Evolutionary conservation across 2,113 vertebrate species (phyloP).

Genomic region (Varanus salvator): DNA sequence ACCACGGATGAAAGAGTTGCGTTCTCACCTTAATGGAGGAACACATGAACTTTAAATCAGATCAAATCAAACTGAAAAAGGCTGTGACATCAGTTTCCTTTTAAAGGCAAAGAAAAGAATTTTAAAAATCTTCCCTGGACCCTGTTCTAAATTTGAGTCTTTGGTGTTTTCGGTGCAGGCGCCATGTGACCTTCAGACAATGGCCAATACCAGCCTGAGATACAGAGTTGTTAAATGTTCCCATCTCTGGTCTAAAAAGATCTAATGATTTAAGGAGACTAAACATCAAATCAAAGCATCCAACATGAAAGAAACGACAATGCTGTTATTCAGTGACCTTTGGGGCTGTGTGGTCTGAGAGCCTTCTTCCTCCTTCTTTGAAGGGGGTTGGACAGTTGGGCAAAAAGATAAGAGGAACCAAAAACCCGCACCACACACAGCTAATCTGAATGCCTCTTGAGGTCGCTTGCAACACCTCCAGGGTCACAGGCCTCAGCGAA

Average conservation of each 20-base stretch:
- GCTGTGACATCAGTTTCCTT: neutral
- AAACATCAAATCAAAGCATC: conserved; percentile 54
- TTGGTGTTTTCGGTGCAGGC: conserved; percentile 30
- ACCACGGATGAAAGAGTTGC: neutral
- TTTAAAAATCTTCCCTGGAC: accelerated
- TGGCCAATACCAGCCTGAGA: conserved; percentile 42
- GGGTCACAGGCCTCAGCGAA: neutral
- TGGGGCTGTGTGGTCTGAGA: conserved; percentile 33
- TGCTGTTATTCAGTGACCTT: conserved; percentile 43
- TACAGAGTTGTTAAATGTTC: conserved; percentile 38
- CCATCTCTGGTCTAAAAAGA: conserved; percentile 56
- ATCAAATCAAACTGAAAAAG: neutral
- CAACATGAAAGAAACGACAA: conserved; percentile 53
- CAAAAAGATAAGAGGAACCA: conserved; percentile 15
- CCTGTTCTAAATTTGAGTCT: neutral
- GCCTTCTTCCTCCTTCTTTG: conserved; percentile 38
- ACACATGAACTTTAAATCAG: too few relatives aligned
- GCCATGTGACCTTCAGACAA: conserved; percentile 48
- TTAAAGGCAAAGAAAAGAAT: neutral
- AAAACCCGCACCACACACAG: neutral
- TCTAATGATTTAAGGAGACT: conserved; percentile 55
- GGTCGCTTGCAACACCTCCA: neutral
- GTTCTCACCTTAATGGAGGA: neutral
- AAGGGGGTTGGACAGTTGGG: conserved; percentile 57
- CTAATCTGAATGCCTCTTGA: neutral